Evolutionary conservation across 1,140 invertebrate genomes (phyloP), one percentile per base, ranked within the genome.

Genomic region (Geopemphigus sp.): DNA sequence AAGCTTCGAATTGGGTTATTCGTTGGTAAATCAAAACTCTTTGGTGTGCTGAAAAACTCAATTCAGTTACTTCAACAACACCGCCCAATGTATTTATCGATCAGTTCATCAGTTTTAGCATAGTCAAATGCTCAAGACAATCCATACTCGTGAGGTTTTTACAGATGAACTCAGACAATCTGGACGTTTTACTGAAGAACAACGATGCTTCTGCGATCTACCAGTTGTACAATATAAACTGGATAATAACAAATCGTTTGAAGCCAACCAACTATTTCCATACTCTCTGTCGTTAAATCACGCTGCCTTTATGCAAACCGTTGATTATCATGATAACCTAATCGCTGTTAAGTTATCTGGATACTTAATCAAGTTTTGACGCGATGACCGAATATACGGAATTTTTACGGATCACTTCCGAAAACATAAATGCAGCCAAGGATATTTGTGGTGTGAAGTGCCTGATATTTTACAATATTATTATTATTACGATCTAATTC

Each of bases 31-130:
- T 87, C 98, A 98, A 0, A 98, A 99, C 88, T 94, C 97, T 1
- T 86, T 99, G 72, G 96, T 99, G 0, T 91, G 94, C 80, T 99
- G 98, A 98, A 98, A 99, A 88, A 98, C 97, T 22, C 93, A 99
- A 86, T 99, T 99, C 87, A 98, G 98, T 15, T 98, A 99, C 87
- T 99, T 99, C 86, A 91, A 92, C 85, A 99, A 99, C 86, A 98
- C 95, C n/a, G 98, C 98, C 45, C 98, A 99, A 86, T 97, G 95
- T 86, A 98, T n/a, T 99, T 84, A 99, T 99, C 85, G 98, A 99
- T 89, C 97, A 99, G 87, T 99, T 99, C 86, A 95, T 99, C 82
- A 92, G 93, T 80, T 95, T 94, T 84, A 97, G 97, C 22, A 95
- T 99, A 87, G 92, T 94, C 45, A 99, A 99, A 87, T 99, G 97